A percentile compares a stretch with the other conserved stretches of the same genome.
phyloP scores from a whole-genome alignment of 2,797 vertebrate species.

The Micropoecilia bifurca region DNA sequence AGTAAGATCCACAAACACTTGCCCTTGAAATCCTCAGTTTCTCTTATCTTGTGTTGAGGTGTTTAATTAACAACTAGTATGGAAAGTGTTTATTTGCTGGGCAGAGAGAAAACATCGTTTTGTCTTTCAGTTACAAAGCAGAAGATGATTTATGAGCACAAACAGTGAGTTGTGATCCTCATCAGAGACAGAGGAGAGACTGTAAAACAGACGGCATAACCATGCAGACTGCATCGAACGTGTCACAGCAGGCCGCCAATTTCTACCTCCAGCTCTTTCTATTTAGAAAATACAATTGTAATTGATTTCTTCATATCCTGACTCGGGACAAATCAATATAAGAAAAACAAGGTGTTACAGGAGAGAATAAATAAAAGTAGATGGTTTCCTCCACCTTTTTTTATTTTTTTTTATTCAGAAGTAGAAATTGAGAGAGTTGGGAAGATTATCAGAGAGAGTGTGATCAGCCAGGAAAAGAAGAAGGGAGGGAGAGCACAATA shows the following conservation, averaged over 20 bases:
- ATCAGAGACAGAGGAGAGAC: conserved; percentile 31
- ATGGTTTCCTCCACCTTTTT: conserved; percentile 51
- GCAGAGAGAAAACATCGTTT: conserved; percentile 41
- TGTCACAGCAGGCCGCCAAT: conserved; percentile 46
- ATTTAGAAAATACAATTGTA: conserved; percentile 71
- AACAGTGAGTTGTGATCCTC: conserved; percentile 52
- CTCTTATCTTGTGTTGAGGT: conserved; percentile 14
- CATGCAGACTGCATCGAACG: conserved; percentile 48
- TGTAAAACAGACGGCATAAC: conserved; percentile 42
- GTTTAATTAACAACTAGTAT: conserved; percentile 25
- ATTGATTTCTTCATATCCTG: conserved; percentile 67
- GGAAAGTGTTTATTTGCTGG: conserved; percentile 30
- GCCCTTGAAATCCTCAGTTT: conserved; percentile 42
- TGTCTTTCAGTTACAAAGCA: conserved; percentile 46
- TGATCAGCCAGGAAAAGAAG: conserved; percentile 40
- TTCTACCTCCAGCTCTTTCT: conserved; percentile 58
- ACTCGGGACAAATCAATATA: conserved; percentile 59
- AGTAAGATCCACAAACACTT: conserved; percentile 22
- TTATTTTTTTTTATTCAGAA: conserved; percentile 37
- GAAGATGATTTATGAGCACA: conserved; percentile 61
- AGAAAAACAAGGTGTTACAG: conserved; percentile 60
- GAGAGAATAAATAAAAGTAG: conserved; percentile 78
- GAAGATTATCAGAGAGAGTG: conserved; percentile 49
- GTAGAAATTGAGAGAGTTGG: conserved; percentile 23
- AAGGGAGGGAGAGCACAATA: conserved; percentile 55